Base-by-base conservation (phyloP, 1,140 invertebrate species). In the Eciton burchellii region DNA sequence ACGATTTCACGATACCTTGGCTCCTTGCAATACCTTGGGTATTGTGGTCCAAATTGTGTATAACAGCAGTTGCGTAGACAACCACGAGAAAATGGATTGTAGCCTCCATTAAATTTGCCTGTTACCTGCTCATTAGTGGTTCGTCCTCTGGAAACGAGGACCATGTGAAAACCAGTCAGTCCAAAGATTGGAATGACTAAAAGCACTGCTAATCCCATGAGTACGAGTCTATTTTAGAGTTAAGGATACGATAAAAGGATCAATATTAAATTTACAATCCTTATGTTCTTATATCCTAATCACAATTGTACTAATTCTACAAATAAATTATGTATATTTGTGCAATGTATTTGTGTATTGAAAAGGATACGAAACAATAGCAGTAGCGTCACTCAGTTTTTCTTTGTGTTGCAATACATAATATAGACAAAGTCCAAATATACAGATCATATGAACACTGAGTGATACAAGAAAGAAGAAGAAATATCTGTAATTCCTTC, bases 91-190 rank as follows among this genome's bases (percentile, higher is more conserved):
- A 99, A 99, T 72, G 99, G 99, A 96, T 99, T 99, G 93, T 98
- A 98, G 29, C 98, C 98, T 68, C 98, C 98, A 92, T 98, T 98
- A 95, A 99, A 99, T 95, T 99, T 99, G 54, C 98, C 98, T 3
- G 99, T 99, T 45, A 99, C 98, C 95, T 99, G 99, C 95, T 99
- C 99, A 95, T 99, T 99, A 77, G 99, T 99, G n/a, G 99, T 99
- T 77, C 99, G 96, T n/a, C 99, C 99, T 89, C 98, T 95, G 16
- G 98, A 97, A 56, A 99, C 98, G 81, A 99, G 95, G 86, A 99
- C 97, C 94, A 99, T 97, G 94, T 99, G 99, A 94, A 99, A 99
- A 68, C 98, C 98, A 79, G 99, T 99, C 86, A 99, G 95, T 87
- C 99, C 99, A 94, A 99, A 97, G 86, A 99, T 99, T 84, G 99